Conservation (phyloP, 1,140 invertebrate genomes). For the Globodera ellingtonae region DNA sequence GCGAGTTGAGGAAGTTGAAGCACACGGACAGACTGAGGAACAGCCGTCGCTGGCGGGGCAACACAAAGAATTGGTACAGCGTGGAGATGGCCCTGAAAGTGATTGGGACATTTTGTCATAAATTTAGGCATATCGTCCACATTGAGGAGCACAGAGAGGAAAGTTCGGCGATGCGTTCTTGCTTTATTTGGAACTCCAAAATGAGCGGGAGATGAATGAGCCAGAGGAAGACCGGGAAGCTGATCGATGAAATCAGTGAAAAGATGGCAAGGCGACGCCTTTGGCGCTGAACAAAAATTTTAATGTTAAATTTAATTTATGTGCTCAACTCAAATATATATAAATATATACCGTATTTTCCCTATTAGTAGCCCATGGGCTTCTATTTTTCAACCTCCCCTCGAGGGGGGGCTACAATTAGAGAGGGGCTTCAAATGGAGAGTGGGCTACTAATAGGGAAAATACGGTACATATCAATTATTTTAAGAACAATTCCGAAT, state of each 20-base stretch:
- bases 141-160: background rate
- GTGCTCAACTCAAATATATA: conserved; percentile 18
- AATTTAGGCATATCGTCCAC: background rate
- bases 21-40: conserved; percentile 55
- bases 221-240: conserved; percentile 57
- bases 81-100: conserved; percentile 43
- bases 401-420: too few relatives aligned
- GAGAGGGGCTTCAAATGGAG: too few relatives aligned
- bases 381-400: too few relatives aligned
- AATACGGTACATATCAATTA: too few relatives aligned
- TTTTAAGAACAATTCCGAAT: too few relatives aligned
- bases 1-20: conserved; percentile 57
- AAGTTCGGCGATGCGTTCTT: conserved; percentile 48
- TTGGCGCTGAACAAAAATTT: conserved; percentile 41
- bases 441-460: too few relatives aligned
- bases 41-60: conserved; percentile 59
- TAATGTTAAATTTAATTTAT: background rate
- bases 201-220: conserved; percentile 55
- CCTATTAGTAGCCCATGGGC: too few relatives aligned
- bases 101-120: conserved; percentile 29
- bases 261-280: conserved; percentile 51
- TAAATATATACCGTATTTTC: too few relatives aligned
- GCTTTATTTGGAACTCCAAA: conserved; percentile 52
- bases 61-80: conserved; percentile 62
- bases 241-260: conserved; percentile 55